Conservation (phyloP, 2,113 vertebrate genomes). For the Numida meleagris region DNA sequence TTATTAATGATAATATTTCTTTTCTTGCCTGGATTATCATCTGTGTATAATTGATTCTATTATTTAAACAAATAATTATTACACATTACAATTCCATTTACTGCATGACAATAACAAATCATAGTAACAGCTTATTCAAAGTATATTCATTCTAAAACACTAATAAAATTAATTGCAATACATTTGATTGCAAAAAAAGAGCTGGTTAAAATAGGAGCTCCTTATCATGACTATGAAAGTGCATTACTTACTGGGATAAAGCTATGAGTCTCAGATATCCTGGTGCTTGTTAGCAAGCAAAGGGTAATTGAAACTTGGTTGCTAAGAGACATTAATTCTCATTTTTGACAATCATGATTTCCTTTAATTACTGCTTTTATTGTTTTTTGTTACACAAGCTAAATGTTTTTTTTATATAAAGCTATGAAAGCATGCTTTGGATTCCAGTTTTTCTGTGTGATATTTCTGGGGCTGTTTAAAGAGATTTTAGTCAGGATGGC, state of each 20-base stretch:
- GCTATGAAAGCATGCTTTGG: constrained; percentile 33
- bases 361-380: constrained; percentile 69
- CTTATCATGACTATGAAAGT: constrained; percentile 64
- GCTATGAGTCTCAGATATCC: constrained; percentile 57
- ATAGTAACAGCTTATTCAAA: constrained; percentile 70
- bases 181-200: constrained; percentile 70
- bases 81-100: constrained; percentile 73
- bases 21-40: constrained; percentile 72
- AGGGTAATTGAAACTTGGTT: constrained; percentile 76
- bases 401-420: constrained; percentile 32
- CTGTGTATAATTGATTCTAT: constrained; percentile 66
- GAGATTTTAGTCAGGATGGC: neutral
- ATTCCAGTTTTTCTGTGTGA: constrained; percentile 30
- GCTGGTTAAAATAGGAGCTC: constrained; percentile 45
- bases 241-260: constrained; percentile 33
- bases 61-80: constrained; percentile 84
- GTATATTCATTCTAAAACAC: constrained; percentile 76
- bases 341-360: constrained; percentile 69
- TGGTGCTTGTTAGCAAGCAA: constrained; percentile 73
- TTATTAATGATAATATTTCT: constrained; percentile 80
- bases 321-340: constrained; percentile 77
- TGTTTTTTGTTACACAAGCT: constrained; percentile 63
- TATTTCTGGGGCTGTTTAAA: neutral
- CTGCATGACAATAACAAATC: constrained; percentile 74
- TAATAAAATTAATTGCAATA: constrained; percentile 79